These are phyloP conservation scores for Dasypogon diadema DNA, from an alignment of 2,888 invertebrate genomes.

Conservation along the genomic window DNA sequence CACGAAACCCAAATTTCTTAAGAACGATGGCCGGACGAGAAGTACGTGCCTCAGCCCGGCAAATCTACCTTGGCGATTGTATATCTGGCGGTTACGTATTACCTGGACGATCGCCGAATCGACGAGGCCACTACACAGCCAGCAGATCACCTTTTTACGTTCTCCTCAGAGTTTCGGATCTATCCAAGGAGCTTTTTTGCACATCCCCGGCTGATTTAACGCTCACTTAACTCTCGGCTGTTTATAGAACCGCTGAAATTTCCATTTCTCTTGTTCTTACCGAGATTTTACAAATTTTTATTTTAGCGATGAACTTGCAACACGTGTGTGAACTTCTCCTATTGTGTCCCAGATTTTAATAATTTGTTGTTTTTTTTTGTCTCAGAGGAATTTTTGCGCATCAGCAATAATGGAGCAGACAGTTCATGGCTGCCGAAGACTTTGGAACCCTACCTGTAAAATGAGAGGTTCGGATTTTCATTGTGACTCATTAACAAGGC, in stretches of 20 bases:
- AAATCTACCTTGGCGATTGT: not conserved
- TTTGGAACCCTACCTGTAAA: not conserved
- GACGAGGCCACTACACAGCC: constrained; percentile 32
- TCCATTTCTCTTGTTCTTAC: not conserved
- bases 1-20: not conserved
- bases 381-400: too few relatives aligned
- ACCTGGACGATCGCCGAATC: constrained; percentile 20
- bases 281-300: not conserved
- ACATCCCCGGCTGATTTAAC: not conserved
- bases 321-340: constrained; percentile 41
- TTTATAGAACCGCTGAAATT: not conserved
- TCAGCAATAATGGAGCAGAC: not conserved
- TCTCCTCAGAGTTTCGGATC: too few relatives aligned
- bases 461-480: not conserved
- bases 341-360: constrained; percentile 41
- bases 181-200: too few relatives aligned
- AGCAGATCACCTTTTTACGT: too few relatives aligned
- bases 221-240: not conserved
- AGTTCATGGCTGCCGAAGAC: not conserved
- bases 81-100: constrained; percentile 17
- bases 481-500: not conserved
- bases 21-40: not conserved
- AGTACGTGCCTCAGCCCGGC: too few relatives aligned
- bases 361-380: constrained; percentile 33
- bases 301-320: constrained; percentile 34